Base-by-base conservation (phyloP, 2,113 vertebrate genomes). In the Sterrhoptilus dennistouni region DNA sequence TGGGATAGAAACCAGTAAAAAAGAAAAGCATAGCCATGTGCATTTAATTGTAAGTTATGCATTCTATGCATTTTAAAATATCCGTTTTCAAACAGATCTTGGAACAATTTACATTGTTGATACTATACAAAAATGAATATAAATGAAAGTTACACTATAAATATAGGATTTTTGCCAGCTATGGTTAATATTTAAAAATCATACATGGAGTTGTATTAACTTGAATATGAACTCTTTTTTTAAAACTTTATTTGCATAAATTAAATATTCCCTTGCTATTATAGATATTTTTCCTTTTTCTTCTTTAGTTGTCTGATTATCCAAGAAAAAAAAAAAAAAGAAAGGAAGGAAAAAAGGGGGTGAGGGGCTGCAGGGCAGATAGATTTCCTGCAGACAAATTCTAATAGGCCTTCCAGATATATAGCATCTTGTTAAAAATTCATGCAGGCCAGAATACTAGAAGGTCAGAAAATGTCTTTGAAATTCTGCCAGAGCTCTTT, bases 391-490 rank as follows among this genome's bases (percentile, higher is more conserved):
- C 95, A 96, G 95, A 93, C 21, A 64, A 83, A 97, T 97, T 97
- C 94, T 96, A 98, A 97, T 97, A 97, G 96, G 95, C 91, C 85
- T 97, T 96, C 47, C 54, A 98, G 96, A 98, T 98, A 98, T 96
- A 98, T 91, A 95, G 92, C 83, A 96, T 95, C 96, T 97, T 97
- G 95, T 98, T 98, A 98, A 98, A 98, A 98, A 98, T 98, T 98
- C 96, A 98, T 98, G 92, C 94, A 70, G 81, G 70, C 93, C 95
- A 94, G 94, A 98, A 97, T 98, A 97, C 93, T 96, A 97, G 97
- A 98, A 98, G 98, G 97, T 98, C 98, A 98, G 97, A 98, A 98
- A 98, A 98, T 98, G 97, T 93, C 97, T 98, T 98, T 98, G 98
- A 98, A 98, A 98, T 97, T 96, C 96, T 98, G 97, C 96, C 97